Base-by-base conservation (phyloP, 2,888 invertebrate genomes). In the Acronicta aceris region DNA sequence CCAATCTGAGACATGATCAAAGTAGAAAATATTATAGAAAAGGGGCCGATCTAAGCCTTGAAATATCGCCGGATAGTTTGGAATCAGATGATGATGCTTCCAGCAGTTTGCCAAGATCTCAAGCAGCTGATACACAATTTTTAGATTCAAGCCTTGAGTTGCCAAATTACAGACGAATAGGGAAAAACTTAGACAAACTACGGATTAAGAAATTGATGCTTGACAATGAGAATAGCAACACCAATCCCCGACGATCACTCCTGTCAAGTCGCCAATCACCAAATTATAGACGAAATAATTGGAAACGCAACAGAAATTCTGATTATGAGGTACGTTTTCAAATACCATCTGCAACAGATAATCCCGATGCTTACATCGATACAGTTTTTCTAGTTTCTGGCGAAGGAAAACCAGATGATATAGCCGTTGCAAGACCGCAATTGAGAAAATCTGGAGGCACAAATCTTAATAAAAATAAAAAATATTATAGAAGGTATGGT, bases 351-450 rank as follows among this genome's bases (percentile, higher is more conserved):
- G 13, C 15, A 12, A 27, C 43, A 52, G 33, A 42, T 38, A 46
- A 4, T 25, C 45, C 25, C 2, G 42, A 53, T 53, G 53, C 9
- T 2, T 45, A 70, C 30, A 15, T 27, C 21, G 42, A 63, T 52
- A 36, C 41, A 16, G 42, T 53, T 36, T n/a, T 62, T 9, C 40
- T 58, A 12, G 25, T 58, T 9, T 17, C 33, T 42, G 56, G 36
- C 38, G 45, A 69, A 13, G 36, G 56, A n/a, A 48, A 51, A 45
- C 33, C 62, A 41, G 41, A 38, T 45, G 36, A 49, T 62, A 36
- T 41, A 43, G 27, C 50, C 4, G 16, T 47, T 5, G 41, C 33
- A n/a, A 43, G 15, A 52, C 38, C 42, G 12, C 42, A 56, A 21
- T 16, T 57, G 21, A 36, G 16, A 62, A 48, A 15, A 13, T 8